Base-by-base conservation (phyloP, 2,888 invertebrate genomes). In the Agrochola lota region DNA sequence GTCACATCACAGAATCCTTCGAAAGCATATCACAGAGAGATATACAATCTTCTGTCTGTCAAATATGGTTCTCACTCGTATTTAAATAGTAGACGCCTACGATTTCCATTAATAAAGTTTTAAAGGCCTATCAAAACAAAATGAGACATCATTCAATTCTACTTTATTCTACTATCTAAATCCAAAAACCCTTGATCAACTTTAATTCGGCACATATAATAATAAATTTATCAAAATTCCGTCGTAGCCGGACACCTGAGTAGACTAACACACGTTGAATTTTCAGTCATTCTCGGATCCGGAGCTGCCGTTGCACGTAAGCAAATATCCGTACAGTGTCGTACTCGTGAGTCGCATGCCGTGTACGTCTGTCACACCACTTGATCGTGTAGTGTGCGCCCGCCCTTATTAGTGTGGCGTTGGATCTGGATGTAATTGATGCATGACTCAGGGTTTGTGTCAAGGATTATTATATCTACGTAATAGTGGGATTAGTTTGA, bases 241-340 rank as follows among this genome's bases (percentile, higher is more conserved):
- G 52, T 59, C 64, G 83, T 81, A 83, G 80, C 71, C 26, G 91
- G 94, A 91, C 94, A 93, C 94, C 91, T 73, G 82, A 89, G 94
- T 95, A 95, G 95, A 95, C 94, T 96, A 96, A 96, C 96, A 91
- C 89, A 88, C 92, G 94, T 96, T 95, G 93, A 93, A 93, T 95
- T 96, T 96, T 95, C 96, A 96, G 96, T 96, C 96, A 95, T 94
- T 93, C 92, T 96, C 96, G 94, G 96, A 95, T 92, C 95, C 96
- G 94, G 95, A 94, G 93, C 95, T 96, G 94, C 92, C 94, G 94
- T 91, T 94, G 92, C 95, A 96, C 95, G 96, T 96, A 96, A 96
- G 96, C 94, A 94, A 94, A 93, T 92, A 92, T 92, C 92, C 90
- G 92, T 94, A 93, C 80, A 83, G 86, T 95, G 95, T 95, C 94